Evolutionary conservation across 2,888 invertebrate species (phyloP).

Genomic region (Notodonta dromedarius): DNA sequence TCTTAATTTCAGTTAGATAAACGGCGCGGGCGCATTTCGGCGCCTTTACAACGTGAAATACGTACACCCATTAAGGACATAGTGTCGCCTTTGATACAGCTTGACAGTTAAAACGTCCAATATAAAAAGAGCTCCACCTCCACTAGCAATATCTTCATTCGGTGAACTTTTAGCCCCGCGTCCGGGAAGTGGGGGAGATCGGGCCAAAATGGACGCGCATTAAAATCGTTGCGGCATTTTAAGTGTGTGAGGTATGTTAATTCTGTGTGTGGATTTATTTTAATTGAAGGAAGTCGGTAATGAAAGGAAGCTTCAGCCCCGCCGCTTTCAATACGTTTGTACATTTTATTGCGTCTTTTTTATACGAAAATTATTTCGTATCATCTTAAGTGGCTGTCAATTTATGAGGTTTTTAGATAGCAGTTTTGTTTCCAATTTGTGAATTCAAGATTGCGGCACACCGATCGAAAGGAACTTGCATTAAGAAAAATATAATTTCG

Average conservation of each 20-base stretch:
- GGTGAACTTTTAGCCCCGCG: constrained; percentile 11
- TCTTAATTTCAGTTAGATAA: constrained; percentile 79
- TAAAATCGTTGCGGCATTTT: constrained; percentile 50
- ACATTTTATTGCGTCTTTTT: constrained; percentile 39
- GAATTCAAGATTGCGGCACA: not conserved
- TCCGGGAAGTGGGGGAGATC: constrained; percentile 32
- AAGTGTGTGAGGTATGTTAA: constrained; percentile 72
- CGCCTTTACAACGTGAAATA: constrained; percentile 73
- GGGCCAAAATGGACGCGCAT: constrained; percentile 36
- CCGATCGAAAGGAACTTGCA: not conserved
- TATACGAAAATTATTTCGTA: constrained; percentile 27
- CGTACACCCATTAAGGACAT: constrained; percentile 61
- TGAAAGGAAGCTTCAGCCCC: constrained; percentile 48
- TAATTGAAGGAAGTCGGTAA: constrained; percentile 58
- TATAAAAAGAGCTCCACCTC: constrained; percentile 30
- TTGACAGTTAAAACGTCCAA: constrained; percentile 58
- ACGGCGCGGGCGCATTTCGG: constrained; percentile 67
- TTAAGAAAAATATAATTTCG: not conserved
- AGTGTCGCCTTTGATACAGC: constrained; percentile 53
- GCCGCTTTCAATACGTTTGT: constrained; percentile 35
- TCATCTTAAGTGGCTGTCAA: constrained; percentile 13
- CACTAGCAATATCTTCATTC: constrained; percentile 25
- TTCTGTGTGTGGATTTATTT: constrained; percentile 66
- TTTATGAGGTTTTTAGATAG: constrained; percentile 13
- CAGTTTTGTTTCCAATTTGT: not conserved